Base-by-base conservation (phyloP, 2,888 invertebrate genomes). In the Drosophila aldrichi region DNA sequence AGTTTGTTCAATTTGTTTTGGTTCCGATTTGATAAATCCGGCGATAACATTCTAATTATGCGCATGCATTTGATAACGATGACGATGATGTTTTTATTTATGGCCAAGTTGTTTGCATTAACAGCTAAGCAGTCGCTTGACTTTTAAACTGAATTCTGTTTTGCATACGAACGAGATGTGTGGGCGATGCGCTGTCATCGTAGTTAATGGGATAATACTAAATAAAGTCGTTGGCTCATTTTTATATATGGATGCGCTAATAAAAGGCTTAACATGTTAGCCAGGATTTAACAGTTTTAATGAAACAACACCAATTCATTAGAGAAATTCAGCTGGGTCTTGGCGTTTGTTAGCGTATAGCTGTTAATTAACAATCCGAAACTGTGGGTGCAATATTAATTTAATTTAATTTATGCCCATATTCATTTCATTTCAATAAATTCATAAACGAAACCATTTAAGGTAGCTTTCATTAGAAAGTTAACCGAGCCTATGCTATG, bases 11-110 rank as follows among this genome's bases (percentile, higher is more conserved):
- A 82, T 82, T 84, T 85, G 86, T 82, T 64, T 36, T n/a, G n/a
- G 49, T 55, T 43, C 65, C 43, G 44, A 70, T 68, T 65, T 48
- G 71, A 80, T 73, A 58, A 62, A 20, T 9, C 7, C 7, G 12
- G 20, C 22, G 88, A 77, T 85, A 77, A 69, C 55, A 85, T 87
- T 84, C 74, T 82, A 85, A 79, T 87, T 79, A 74, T 63, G 57
- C 70, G 43, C 36, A 48, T 49, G 60, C 55, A 49, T 66, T 67
- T 63, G 69, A 63, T 68, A n/a, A 36, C 40, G 62, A 65, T 80
- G 66, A 62, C 77, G 68, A 66, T 74, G 72, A 80, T 70, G 71
- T 68, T 74, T 65, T 72, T 70, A 77, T 88, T 84, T 72, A 77
- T 72, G 56, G 57, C 32, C 44, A 72, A 61, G 48, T 72, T 60